Base-by-base conservation (phyloP, 2,888 invertebrate genomes). In the Kryphioiulus occultus region DNA sequence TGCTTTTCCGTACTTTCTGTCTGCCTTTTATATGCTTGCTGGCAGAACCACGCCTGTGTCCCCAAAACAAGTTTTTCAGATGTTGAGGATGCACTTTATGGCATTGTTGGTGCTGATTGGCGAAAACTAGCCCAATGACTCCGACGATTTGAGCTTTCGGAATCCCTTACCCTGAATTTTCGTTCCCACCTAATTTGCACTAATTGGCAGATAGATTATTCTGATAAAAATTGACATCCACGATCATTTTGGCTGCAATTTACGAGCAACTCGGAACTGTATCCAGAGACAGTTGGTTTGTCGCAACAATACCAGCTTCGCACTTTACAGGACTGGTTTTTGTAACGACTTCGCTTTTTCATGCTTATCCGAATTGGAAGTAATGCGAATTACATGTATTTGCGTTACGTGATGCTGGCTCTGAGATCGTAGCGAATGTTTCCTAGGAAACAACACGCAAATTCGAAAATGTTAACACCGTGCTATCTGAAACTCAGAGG, bases 111-210 rank as follows among this genome's bases (percentile, higher is more conserved):
- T 68, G 22, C 68, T 68, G 26, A 68, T 68, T 68, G 68, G 68
- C 26, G 68, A 68, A 68, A 68, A 68, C 12, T 68, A 68, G 68
- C 68, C 68, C 68, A 68, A 68, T 68, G 68, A 68, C 68, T 26
- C 68, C 12, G 26, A 68, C 68, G 68, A 26, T 26, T 26, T 26
- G 26, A 68, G 68, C 26, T 68, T 68, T 68, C 26, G 68, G 68
- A 26, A 68, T 68, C 68, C 68, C 68, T 68, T 68, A 68, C 26
- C 68, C 68, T 68, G 68, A 68, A 26, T 68, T 68, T 26, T 0
- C 5, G 26, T 68, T 68, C 68, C 26, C 68, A 68, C 68, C 68
- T 68, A 68, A 68, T 68, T 68, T 68, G 7, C 7, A 68, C 68
- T 68, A 68, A 68, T 68, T 68, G 68, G 68, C 26, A 26, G 68